Percentiles rank a stretch among this genome's conserved stretches.
Evolutionary conservation across 2,113 vertebrate genomes (phyloP).

Genomic region (Micronycteris hirsuta): DNA sequence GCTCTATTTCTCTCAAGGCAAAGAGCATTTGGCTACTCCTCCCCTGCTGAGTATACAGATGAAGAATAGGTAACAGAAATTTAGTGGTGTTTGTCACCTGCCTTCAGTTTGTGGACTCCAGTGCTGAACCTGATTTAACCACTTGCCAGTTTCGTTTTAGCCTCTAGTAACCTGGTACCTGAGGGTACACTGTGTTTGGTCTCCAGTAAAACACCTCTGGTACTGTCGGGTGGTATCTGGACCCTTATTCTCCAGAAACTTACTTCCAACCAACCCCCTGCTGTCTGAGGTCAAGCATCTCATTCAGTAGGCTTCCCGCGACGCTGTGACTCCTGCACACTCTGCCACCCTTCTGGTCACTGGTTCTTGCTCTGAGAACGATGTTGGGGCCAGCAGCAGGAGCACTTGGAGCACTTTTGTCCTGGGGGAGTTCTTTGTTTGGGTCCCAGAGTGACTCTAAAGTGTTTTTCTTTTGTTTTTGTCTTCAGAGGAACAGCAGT

Average conservation of each 20-base stretch:
- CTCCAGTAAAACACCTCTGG: constrained; percentile 28
- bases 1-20: constrained; percentile 1
- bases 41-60: neutral
- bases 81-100: constrained; percentile 29
- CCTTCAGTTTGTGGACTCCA: constrained; percentile 25
- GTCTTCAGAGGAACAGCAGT: constrained; percentile 24
- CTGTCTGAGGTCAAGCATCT: constrained; percentile 12
- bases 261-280: constrained; percentile 9
- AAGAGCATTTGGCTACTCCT: neutral
- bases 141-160: constrained; percentile 34
- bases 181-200: constrained; percentile 10
- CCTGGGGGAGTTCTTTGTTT: constrained; percentile 43
- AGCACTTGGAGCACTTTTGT: neutral
- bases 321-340: neutral
- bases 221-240: neutral
- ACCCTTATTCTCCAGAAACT: constrained; percentile 42
- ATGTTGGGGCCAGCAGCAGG: constrained; percentile 27
- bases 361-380: constrained; percentile 43
- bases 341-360: constrained; percentile 16
- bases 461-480: constrained; percentile 38
- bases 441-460: constrained; percentile 38
- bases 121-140: constrained; percentile 35
- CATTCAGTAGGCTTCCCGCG: neutral
- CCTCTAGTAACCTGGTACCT: neutral
- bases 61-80: constrained; percentile 9